Conservation (phyloP, 2,113 vertebrate genomes). For the Dendrocopos noguchii region DNA sequence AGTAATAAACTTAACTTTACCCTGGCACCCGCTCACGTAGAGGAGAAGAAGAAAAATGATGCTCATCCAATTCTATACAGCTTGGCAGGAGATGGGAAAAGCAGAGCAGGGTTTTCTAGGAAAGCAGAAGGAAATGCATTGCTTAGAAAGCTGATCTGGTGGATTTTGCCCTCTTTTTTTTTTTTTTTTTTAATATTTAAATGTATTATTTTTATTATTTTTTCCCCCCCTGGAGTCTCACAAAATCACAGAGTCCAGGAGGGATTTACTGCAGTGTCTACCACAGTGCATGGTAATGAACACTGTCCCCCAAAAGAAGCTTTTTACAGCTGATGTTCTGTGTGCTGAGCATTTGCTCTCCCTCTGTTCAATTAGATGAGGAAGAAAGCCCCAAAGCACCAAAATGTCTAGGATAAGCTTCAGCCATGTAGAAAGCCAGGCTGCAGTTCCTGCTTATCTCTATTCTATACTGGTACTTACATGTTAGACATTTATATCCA, state of each 20-base stretch:
- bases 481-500: too few relatives aligned
- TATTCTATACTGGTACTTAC: neutral
- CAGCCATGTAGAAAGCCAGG: neutral
- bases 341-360: neutral
- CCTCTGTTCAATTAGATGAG: neutral
- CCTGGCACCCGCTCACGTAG: neutral
- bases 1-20: slow-evolving; percentile 35
- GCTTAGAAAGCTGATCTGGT: slow-evolving; percentile 65
- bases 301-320: neutral
- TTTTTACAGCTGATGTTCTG: neutral
- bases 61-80: slow-evolving; percentile 57
- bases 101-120: slow-evolving; percentile 66
- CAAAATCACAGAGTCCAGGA: slow-evolving; percentile 26
- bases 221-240: slow-evolving; percentile 27
- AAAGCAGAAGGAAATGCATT: slow-evolving; percentile 40
- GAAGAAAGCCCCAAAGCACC: neutral
- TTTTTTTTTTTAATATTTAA: neutral
- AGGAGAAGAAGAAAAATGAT: slow-evolving; percentile 9
- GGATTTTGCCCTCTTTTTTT: neutral
- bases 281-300: neutral
- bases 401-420: neutral
- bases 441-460: neutral
- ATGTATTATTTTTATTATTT: neutral
- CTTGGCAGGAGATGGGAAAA: slow-evolving; percentile 66
- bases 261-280: slow-evolving; percentile 32